Evolutionary conservation across 2,113 vertebrate species (phyloP), one percentile per base, ranked within the genome.

Genomic region (Campylomormyrus tamandua): DNA sequence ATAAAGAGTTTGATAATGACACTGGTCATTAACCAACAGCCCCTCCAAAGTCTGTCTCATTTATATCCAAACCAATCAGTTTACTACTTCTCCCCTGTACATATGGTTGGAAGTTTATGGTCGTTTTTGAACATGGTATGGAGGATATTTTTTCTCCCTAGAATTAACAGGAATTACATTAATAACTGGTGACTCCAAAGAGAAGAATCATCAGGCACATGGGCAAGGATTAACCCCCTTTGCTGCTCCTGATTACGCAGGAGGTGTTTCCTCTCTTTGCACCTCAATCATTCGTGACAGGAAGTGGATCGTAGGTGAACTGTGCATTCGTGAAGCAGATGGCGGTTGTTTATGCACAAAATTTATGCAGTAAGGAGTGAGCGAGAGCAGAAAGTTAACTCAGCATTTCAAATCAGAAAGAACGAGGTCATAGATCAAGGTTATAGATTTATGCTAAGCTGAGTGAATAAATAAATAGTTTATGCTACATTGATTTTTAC

Each of bases 371-470:
- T 21, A 85, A 49, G 42, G 42, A 46, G 27, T 87, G 85, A 50
- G n/a, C n/a, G 42, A n/a, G 74, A 39, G n/a, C 49, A 35, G 13
- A 87, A 87, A 46, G n/a, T 87, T 31, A 31, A 17, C n/a, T 49
- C 85, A 87, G 85, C 85, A 31, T 87, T 87, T 31, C 5, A 87
- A 52, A 52, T 87, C 85, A 87, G 49, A 13, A 17, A 50, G 3
- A 87, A 17, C 24, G 17, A 27, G 62, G 62, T 70, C 27, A 70
- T 70, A 70, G 62, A 70, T 70, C 62, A 84, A 84, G 83, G 83
- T 84, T 80, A 80, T 80, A 42, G 74, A 39, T 80, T 80, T 80
- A 80, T 80, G 74, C 74, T 77, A 77, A 77, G 70, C 70, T 80
- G 74, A 42, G 17, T 80, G 35, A 80, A 42, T 80, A 42, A 80